Base-by-base conservation (phyloP, 2,797 vertebrate species). In the Luscinia luscinia region DNA sequence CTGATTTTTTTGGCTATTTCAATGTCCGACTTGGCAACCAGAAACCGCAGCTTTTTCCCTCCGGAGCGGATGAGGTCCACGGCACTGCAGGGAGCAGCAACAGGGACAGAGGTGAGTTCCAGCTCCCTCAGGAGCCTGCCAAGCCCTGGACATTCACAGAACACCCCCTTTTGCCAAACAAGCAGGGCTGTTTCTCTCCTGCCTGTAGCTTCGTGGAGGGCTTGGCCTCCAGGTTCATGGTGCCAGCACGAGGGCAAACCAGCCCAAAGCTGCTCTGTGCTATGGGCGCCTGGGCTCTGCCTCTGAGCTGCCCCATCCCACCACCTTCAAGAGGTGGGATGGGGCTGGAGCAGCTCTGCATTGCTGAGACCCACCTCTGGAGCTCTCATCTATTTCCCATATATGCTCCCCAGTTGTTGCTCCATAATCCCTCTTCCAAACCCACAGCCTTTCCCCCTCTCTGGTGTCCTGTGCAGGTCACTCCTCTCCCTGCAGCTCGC, bases 51-150 rank as follows among this genome's bases (percentile, higher is more conserved):
- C 80, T 98, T 98, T 86, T 98, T 98, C 12, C 99, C 99, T 20
- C 99, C 99, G 0, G 98, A 98, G 68, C 99, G 98, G 96, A 99
- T 99, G 96, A 99, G 98, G 69, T 99, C 99, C 95, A 99, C 99
- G 0, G 99, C 99, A 18, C 99, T 99, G 98, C 38, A 83, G 94
- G 64, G 74, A 93, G 40, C 13, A 6, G 63, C 74, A 80, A 83
- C 20, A 63, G 27, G 59, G 23, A 70, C 28, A 55, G 48, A 32
- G 28, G 58, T 95, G 87, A 95, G 46, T 28, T 23, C 43, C 38
- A 54, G 45, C 16, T 51, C 55, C 41, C 41, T 0, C 51, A n/a
- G 73, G 19, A 74, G 12, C 55, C 55, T 54, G 46, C 38, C 55
- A 38, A 41, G 22, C 4, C 75, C 26, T 1, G 10, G 55, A 6